Percentiles rank a stretch among this genome's conserved stretches.
Conservation (phyloP, 2,113 vertebrate genomes). For the Mellivora capensis region DNA sequence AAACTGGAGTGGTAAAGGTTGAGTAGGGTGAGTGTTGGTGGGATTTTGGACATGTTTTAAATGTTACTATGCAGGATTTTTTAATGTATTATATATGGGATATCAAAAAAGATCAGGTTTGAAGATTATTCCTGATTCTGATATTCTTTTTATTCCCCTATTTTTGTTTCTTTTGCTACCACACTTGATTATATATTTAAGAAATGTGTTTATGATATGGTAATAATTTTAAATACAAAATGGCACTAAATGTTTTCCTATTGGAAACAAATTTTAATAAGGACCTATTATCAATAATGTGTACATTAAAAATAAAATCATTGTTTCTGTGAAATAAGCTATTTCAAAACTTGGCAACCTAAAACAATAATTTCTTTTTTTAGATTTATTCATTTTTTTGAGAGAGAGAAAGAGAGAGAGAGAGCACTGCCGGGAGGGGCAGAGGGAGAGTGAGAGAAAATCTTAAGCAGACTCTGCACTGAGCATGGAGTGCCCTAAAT, state of each 20-base stretch:
- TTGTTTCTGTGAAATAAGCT: neutral
- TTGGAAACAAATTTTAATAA: neutral
- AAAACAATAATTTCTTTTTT: neutral
- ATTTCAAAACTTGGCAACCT: neutral
- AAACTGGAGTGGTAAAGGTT: neutral
- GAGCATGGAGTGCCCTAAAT: neutral
- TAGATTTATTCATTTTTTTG: neutral
- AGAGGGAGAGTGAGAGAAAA: neutral
- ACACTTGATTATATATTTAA: neutral
- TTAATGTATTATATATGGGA: neutral
- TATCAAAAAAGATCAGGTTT: neutral
- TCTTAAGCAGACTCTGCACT: neutral
- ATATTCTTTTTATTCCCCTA: neutral
- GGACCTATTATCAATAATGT: neutral
- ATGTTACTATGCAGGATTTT: neutral
- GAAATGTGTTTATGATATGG: neutral
- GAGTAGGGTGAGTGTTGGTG: neutral
- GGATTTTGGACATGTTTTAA: neutral
- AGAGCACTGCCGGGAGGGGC: accelerated
- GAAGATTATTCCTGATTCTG: neutral
- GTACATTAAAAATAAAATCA: neutral
- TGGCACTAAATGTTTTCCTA: neutral
- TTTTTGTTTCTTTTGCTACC: neutral
- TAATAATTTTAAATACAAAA: neutral
- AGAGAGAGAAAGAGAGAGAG: neutral